Conservation (phyloP, 2,888 invertebrate species). For the Netelia virgata region DNA sequence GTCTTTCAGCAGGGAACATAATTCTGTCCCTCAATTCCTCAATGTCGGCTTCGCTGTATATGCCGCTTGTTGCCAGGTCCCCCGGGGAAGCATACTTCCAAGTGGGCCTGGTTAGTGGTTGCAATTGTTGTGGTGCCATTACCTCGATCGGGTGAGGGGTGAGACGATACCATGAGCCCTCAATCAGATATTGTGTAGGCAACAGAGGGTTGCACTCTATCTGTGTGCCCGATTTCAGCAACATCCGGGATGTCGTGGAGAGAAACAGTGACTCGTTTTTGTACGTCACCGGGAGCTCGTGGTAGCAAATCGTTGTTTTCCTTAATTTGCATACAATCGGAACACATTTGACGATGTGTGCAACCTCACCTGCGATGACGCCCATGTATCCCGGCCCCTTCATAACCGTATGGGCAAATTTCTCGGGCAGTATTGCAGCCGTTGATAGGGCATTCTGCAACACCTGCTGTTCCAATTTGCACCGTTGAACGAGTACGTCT, state of each 20-base stretch:
- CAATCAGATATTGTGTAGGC: slow-evolving; percentile 65
- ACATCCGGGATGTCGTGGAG: slow-evolving; percentile 69
- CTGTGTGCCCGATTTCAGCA: slow-evolving; percentile 68
- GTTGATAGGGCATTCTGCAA: slow-evolving; percentile 71
- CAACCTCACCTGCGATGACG: slow-evolving; percentile 70
- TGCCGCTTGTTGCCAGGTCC: slow-evolving; percentile 48
- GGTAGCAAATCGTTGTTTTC: slow-evolving; percentile 68
- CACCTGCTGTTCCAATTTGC: slow-evolving; percentile 70
- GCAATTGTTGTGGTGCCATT: background rate
- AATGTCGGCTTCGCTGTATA: slow-evolving; percentile 50
- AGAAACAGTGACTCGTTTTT: slow-evolving; percentile 69
- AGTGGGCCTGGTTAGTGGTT: background rate
- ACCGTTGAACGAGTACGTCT: slow-evolving; percentile 69
- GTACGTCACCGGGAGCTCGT: slow-evolving; percentile 71
- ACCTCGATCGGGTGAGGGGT: slow-evolving; percentile 1
- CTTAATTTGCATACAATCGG: slow-evolving; percentile 68
- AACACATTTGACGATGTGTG: slow-evolving; percentile 74
- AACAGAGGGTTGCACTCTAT: slow-evolving; percentile 65
- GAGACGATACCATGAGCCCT: slow-evolving; percentile 62
- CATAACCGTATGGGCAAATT: slow-evolving; percentile 72
- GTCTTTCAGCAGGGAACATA: slow-evolving; percentile 54
- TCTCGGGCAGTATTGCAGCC: slow-evolving; percentile 71
- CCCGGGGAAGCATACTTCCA: background rate
- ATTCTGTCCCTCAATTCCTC: slow-evolving; percentile 47
- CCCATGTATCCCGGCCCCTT: slow-evolving; percentile 72